Conservation (phyloP, 2,113 vertebrate genomes). For the Campylomormyrus tamandua region DNA sequence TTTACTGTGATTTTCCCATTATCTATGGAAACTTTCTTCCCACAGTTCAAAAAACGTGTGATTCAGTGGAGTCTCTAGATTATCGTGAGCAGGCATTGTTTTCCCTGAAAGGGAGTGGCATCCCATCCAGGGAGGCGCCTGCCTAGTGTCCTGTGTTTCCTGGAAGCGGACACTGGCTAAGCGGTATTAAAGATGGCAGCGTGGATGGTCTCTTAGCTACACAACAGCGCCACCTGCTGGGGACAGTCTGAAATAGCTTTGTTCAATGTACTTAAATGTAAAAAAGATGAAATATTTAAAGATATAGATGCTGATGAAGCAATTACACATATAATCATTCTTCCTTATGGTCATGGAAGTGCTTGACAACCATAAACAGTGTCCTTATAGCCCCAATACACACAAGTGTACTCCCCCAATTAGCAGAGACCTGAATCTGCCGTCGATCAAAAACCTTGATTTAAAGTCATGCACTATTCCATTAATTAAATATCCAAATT, state of each 20-base stretch:
- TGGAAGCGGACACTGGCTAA: neutral
- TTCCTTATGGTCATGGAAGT: neutral
- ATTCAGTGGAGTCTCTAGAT: neutral
- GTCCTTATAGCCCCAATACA: neutral
- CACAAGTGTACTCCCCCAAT: neutral
- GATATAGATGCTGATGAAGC: neutral
- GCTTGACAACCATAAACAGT: neutral
- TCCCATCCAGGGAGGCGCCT: neutral
- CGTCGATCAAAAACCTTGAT: neutral
- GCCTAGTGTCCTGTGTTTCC: neutral
- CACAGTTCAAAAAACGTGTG: neutral
- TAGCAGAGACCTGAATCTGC: neutral
- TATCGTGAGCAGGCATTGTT: neutral
- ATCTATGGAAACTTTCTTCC: neutral
- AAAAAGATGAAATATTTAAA: neutral
- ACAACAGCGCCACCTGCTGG: slow-evolving; percentile 17
- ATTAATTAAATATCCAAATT: neutral
- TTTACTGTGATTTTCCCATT: neutral
- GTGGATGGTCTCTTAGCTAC: neutral
- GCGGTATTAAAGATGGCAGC: neutral
- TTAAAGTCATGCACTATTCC: neutral
- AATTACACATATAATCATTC: neutral
- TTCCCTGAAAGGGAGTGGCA: neutral
- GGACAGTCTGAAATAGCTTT: neutral
- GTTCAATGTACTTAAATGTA: neutral